A percentile compares a stretch with the other conserved stretches of the same genome.
Conservation (phyloP, 2,888 invertebrate genomes). For the Plusia festucae region DNA sequence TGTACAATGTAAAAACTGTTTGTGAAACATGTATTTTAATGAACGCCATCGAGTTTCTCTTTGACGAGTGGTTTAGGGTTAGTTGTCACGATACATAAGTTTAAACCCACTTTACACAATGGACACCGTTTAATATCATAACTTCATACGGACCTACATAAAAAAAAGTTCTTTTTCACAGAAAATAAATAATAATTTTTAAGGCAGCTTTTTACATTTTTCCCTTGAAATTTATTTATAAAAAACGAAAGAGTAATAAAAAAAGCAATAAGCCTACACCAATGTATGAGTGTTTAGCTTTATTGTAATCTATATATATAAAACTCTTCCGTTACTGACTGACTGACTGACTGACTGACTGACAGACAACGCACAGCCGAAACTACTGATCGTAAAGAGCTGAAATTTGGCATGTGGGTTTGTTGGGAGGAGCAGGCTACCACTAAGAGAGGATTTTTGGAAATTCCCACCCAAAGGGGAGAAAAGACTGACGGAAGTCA, state of each 20-base stretch:
- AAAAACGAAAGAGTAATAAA: not conserved
- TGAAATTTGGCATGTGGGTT: no score
- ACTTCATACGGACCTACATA: no score
- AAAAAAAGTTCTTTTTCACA: not conserved
- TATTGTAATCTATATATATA: no score
- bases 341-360: no score
- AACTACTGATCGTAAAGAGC: no score
- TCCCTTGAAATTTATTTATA: not conserved
- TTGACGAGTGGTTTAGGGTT: slow-evolving; percentile 72
- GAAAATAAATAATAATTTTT: not conserved
- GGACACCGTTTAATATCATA: not conserved
- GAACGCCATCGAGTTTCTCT: slow-evolving; percentile 71
- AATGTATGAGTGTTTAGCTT: not conserved
- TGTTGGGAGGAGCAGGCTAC: no score
- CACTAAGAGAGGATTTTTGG: no score
- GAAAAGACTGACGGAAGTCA: no score
- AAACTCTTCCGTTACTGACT: no score
- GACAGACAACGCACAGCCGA: no score
- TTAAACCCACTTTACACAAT: not conserved
- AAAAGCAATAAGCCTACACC: not conserved
- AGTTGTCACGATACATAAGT: slow-evolving; percentile 68
- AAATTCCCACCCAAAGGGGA: no score
- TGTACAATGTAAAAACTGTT: slow-evolving; percentile 77
- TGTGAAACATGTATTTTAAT: slow-evolving; percentile 75
- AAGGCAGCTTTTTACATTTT: no score